Conservation (phyloP, 2,113 vertebrate species). For the Baryphthengus martii region DNA sequence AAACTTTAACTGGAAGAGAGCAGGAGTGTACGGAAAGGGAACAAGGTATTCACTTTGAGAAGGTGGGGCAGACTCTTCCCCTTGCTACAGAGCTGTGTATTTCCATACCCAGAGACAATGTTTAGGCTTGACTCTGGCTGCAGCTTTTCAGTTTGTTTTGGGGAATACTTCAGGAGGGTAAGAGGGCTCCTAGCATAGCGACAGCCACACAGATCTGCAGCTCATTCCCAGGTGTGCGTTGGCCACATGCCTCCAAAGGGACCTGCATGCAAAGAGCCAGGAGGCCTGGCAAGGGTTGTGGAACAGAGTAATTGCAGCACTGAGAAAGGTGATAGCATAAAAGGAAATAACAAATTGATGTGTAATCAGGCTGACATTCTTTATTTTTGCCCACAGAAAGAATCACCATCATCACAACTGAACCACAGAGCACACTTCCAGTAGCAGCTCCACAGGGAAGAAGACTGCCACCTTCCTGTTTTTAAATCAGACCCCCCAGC, state of each 20-base stretch:
- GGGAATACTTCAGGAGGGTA: background rate
- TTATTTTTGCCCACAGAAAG: background rate
- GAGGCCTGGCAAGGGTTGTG: background rate
- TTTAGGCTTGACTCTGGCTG: background rate
- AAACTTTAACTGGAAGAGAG: background rate
- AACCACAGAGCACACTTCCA: background rate
- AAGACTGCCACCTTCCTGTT: conserved; percentile 39
- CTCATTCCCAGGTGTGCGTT: accelerated
- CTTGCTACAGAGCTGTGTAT: background rate
- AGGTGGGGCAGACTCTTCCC: background rate
- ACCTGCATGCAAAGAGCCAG: background rate
- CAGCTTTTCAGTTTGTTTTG: background rate
- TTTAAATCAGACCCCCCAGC: background rate
- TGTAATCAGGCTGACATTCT: background rate
- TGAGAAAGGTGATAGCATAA: background rate
- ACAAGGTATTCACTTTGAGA: background rate
- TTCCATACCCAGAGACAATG: background rate
- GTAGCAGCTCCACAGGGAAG: background rate
- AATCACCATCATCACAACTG: background rate
- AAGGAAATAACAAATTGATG: background rate
- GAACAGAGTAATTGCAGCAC: background rate
- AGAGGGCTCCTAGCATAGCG: background rate
- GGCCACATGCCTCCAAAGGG: accelerated
- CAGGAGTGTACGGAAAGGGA: background rate
- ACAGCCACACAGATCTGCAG: accelerated